phyloP scores from a whole-genome alignment of 2,888 invertebrate genomes.

The Pandemis corylana region DNA sequence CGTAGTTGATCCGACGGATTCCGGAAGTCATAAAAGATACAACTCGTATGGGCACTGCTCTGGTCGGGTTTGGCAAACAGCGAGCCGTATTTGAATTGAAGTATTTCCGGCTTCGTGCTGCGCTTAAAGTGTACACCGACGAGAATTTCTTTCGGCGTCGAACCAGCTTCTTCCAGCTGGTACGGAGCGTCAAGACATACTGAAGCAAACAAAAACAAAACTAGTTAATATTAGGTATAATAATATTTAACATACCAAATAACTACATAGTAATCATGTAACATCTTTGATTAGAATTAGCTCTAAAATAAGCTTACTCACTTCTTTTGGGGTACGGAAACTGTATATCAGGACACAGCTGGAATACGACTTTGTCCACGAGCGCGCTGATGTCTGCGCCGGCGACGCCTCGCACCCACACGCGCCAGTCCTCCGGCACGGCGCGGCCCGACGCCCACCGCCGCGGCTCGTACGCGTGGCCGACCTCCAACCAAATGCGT shows the following conservation, averaged over 20 bases:
- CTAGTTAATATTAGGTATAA: conserved; percentile 27
- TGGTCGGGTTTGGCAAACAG: conserved; percentile 64
- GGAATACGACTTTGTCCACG: conserved; percentile 80
- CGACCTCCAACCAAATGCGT: conserved; percentile 82
- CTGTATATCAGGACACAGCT: conserved; percentile 71
- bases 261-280: too few relatives aligned
- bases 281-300: too few relatives aligned
- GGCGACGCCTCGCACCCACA: conserved; percentile 76
- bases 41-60: conserved; percentile 69
- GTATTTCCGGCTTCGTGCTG: conserved; percentile 74
- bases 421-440: conserved; percentile 77
- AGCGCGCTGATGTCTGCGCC: conserved; percentile 76
- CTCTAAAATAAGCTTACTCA: conserved; percentile 27
- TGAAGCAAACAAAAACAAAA: conserved; percentile 56
- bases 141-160: conserved; percentile 76
- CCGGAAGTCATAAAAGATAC: conserved; percentile 43
- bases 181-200: conserved; percentile 81
- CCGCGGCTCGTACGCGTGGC: conserved; percentile 77
- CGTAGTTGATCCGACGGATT: conserved; percentile 73
- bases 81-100: conserved; percentile 73
- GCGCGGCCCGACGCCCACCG: conserved; percentile 71
- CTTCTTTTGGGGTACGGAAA: conserved; percentile 81
- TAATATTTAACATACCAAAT: conserved; percentile 43
- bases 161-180: conserved; percentile 81
- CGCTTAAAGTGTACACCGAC: conserved; percentile 80